Percentiles rank a stretch among this genome's conserved stretches.
Evolutionary conservation across 2,888 invertebrate genomes (phyloP).

Genomic region (Rhorus exstirpatorius): DNA sequence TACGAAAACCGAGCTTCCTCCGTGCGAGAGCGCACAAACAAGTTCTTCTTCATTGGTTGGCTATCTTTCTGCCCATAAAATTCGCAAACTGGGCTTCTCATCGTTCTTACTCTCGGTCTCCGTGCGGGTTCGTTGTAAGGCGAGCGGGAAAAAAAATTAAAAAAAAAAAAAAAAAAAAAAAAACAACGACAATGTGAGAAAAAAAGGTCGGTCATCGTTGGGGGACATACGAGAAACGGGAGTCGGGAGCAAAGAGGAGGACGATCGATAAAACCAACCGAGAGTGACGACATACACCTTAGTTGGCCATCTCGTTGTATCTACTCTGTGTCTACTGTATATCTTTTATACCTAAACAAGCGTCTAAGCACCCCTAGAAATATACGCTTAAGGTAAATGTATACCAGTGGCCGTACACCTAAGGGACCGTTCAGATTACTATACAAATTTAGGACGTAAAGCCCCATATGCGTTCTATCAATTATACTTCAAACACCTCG

Average conservation of each 20-base stretch:
- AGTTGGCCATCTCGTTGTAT: constrained; percentile 44
- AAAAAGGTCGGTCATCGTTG: constrained; percentile 65
- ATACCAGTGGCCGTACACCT: too few species aligned
- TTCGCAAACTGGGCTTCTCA: not conserved
- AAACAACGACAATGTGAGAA: constrained; percentile 32
- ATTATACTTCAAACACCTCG: too few species aligned
- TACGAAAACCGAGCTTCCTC: not conserved
- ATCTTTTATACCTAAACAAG: constrained; percentile 4
- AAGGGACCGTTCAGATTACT: too few species aligned
- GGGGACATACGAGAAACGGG: constrained; percentile 62
- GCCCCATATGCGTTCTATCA: too few species aligned
- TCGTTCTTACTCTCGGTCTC: constrained; percentile 23
- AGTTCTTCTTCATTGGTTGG: constrained; percentile 3
- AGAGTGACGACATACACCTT: constrained; percentile 65
- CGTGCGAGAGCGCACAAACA: not conserved
- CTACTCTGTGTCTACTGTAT: constrained; percentile 12
- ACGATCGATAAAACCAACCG: constrained; percentile 69
- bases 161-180: not conserved
- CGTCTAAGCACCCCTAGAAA: constrained; percentile 2
- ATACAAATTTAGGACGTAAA: too few species aligned
- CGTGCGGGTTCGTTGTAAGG: constrained; percentile 23
- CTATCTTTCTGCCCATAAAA: constrained; percentile 25
- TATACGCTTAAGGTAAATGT: too few species aligned
- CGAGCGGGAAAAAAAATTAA: not conserved
- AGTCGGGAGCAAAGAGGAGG: constrained; percentile 32